Conservation (phyloP, 2,113 vertebrate genomes). For the Oncorhynchus masou region DNA sequence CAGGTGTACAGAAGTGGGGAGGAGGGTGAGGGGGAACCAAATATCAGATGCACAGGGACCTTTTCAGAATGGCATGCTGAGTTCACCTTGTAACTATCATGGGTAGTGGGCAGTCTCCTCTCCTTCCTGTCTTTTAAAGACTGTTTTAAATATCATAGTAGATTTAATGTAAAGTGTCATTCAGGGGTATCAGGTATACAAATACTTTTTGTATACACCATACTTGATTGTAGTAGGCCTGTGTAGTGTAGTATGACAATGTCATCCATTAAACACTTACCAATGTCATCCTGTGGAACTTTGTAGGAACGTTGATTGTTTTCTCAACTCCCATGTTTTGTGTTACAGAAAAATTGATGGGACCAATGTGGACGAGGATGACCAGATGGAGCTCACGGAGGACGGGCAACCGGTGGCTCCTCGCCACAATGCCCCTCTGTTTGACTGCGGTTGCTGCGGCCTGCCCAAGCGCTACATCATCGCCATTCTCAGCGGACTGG, state of each 20-base stretch:
- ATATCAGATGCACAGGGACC: conserved; percentile 27
- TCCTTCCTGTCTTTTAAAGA: no score
- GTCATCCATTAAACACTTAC: no score
- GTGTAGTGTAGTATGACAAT: no score
- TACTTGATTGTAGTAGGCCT: no score
- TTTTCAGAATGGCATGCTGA: conserved; percentile 24
- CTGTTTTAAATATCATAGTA: no score
- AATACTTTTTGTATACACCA: no score
- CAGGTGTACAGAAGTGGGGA: conserved; percentile 23
- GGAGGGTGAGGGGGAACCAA: conserved; percentile 8
- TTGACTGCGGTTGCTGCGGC: conserved; percentile 86
- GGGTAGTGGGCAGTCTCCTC: background rate
- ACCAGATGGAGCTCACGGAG: conserved; percentile 83
- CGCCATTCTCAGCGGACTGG: conserved; percentile 92
- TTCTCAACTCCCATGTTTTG: background rate
- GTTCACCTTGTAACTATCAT: conserved; percentile 17
- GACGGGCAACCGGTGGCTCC: conserved; percentile 80
- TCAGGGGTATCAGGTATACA: no score
- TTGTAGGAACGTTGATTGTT: no score
- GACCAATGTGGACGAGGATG: conserved; percentile 78
- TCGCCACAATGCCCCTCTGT: conserved; percentile 42
- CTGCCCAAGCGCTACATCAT: conserved; percentile 96
- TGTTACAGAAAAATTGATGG: conserved; percentile 87
- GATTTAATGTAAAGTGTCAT: no score
- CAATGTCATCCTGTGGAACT: no score